These are phyloP conservation scores for Catharus bicknelli DNA, from an alignment of 2,113 vertebrate species.

Conservation along the genomic window DNA sequence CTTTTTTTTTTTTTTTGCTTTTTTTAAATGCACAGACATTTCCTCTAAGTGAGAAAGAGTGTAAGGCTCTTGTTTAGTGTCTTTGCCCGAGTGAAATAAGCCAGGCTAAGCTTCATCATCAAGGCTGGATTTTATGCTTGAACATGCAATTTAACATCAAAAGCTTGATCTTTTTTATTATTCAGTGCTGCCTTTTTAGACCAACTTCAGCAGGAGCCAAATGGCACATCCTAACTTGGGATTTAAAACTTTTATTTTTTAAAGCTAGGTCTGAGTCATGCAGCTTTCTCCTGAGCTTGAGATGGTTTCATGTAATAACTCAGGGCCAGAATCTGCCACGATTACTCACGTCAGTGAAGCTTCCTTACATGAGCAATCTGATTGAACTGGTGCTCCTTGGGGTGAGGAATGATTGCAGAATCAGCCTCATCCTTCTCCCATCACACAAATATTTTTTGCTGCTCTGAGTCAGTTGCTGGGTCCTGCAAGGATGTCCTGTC, in stretches of 20 bases:
- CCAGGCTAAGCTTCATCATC: slow-evolving; percentile 50
- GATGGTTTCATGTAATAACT: background rate
- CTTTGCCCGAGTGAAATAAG: slow-evolving; percentile 39
- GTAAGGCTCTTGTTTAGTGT: slow-evolving; percentile 29
- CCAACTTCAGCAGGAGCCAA: slow-evolving; percentile 49
- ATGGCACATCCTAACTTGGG: slow-evolving; percentile 41
- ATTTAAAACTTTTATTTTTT: slow-evolving; percentile 52
- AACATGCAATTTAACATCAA: slow-evolving; percentile 63
- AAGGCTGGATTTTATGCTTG: slow-evolving; percentile 51
- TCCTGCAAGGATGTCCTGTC: background rate
- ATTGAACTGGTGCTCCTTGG: background rate
- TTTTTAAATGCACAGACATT: slow-evolving; percentile 29
- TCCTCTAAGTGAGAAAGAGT: slow-evolving; percentile 46
- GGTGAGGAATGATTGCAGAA: background rate
- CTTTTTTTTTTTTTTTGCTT: background rate
- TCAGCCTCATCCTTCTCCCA: background rate
- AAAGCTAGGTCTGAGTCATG: slow-evolving; percentile 33
- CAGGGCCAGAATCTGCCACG: slow-evolving; percentile 29
- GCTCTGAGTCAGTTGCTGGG: background rate
- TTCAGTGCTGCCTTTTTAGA: slow-evolving; percentile 43
- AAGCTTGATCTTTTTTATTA: slow-evolving; percentile 64
- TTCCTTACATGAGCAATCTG: background rate
- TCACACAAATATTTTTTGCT: background rate
- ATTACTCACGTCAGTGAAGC: background rate
- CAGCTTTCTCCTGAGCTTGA: slow-evolving; percentile 42